Base-by-base conservation (phyloP, 2,888 invertebrate genomes). In the Pyrgus malvae region DNA sequence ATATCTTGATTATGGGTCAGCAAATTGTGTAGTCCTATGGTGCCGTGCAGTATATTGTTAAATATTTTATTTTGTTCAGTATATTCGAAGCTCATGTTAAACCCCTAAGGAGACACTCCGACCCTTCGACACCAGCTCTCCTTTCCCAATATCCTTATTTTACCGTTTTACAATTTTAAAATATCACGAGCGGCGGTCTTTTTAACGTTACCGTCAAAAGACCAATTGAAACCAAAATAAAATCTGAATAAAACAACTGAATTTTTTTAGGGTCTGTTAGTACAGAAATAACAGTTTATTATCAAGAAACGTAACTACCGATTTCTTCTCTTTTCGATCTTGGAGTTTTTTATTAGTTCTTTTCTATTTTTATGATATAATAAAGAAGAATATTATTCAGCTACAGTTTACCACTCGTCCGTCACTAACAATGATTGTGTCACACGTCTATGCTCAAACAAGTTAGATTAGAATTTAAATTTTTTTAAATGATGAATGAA, bases 41-140 rank as follows among this genome's bases (percentile, higher is more conserved):
- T 58, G 64, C 71, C 68, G 68, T 71, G 67, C 70, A 71, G 66
- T 67, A 68, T 67, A 40, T 70, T 75, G 58, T 72, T 65, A 23
- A 67, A 63, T 60, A 70, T 72, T 62, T 70, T 75, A 56, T 71
- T 63, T 70, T 72, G 60, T 72, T 74, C 70, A 57, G 60, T 67
- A 62, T 74, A 74, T 63, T 66, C 78, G 78, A 70, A 74, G 84
- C 74, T 83, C 87, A 87, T 87, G 78, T 72, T 86, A 83, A 40
- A 53, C 40, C 56, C 5, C 8, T 17, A 8, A 17, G 9, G 9
- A n/a, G 9, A n/a, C n/a, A n/a, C n/a, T n/a, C n/a, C n/a, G n/a
- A n/a, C n/a, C n/a, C n/a, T n/a, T 21, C 16, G 40, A 7, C 14
- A 25, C 1, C 40, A n/a, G 23, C 49, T 49, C 16, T 25, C 21